Percentiles rank a stretch among this genome's conserved stretches.
These are phyloP conservation scores for Cheilosia pagana DNA, from an alignment of 2,888 invertebrate species.

Conservation along the genomic window DNA sequence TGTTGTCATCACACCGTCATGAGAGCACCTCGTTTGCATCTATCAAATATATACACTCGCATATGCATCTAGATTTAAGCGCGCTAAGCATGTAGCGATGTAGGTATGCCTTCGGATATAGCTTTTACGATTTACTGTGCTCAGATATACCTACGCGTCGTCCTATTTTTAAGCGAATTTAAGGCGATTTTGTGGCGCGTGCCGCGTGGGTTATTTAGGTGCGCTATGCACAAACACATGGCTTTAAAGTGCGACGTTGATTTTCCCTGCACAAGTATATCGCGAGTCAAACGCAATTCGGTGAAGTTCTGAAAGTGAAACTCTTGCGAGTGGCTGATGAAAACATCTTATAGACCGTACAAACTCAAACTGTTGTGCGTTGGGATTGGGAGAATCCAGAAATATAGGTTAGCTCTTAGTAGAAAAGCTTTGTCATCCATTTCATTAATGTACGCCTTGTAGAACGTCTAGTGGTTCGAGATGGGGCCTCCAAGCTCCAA, in stretches of 20 bases:
- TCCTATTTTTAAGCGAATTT: constrained; percentile 68
- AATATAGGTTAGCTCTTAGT: too few species aligned
- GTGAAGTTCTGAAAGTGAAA: constrained; percentile 18
- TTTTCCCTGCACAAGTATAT: constrained; percentile 26
- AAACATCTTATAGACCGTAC: too few species aligned
- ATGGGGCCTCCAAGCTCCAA: too few species aligned
- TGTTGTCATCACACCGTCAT: constrained; percentile 36
- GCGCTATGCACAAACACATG: too few species aligned
- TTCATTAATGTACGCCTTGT: too few species aligned
- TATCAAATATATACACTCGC: neutral
- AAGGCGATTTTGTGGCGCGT: constrained; percentile 55
- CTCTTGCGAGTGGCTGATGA: too few species aligned
- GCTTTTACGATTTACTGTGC: constrained; percentile 58
- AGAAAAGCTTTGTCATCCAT: too few species aligned
- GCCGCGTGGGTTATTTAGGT: constrained; percentile 45
- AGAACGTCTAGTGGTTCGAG: too few species aligned
- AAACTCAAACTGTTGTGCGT: too few species aligned
- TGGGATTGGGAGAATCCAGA: too few species aligned
- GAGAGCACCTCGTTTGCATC: constrained; percentile 62
- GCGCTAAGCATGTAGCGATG: constrained; percentile 36
- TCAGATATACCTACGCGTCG: constrained; percentile 61
- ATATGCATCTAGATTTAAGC: constrained; percentile 32
- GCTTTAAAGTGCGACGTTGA: constrained; percentile 14
- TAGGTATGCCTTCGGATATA: constrained; percentile 48
- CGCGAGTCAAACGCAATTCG: constrained; percentile 37